Base-by-base conservation (phyloP, 1,140 invertebrate species). In the Wiebesia pumilae region DNA sequence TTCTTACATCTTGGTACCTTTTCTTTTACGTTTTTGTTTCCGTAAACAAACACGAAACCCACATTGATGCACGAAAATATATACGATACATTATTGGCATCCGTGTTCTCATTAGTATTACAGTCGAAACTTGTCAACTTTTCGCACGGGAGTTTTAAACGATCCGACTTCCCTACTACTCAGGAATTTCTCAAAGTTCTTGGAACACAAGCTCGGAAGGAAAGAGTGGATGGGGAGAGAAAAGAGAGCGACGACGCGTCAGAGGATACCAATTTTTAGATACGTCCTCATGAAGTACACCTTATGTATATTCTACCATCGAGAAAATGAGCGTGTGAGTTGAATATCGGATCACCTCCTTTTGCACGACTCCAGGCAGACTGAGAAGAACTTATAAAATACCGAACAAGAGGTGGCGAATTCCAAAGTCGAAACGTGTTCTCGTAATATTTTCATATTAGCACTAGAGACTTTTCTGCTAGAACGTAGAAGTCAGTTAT, bases 261-360 rank as follows among this genome's bases (percentile, higher is more conserved):
- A 38, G 65, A 12, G 40, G 35, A 73, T 78, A 54, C 80, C 81
- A 82, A 83, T 86, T 86, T 86, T 83, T 86, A 65, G 85, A 83
- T 73, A 78, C 80, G 69, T 82, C 80, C 47, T 38, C 58, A 38
- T 9, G 33, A 78, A 82, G 69, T 86, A 54, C 84, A 82, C 84
- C 71, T 85, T 81, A 85, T 81, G 78, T 84, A 84, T 84, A 84
- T 79, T 67, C 47, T 35, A 38, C 27, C 21, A n/a, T 27, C 47
- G 79, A n/a, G 24, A 77, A 86, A 86, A 86, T 81, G 84, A 86
- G 84, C 79, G 79, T 86, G 84, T 77, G 84, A 86, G 84, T n/a
- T 75, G 84, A 86, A 86, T 86, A 86, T 81, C 30, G 67, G 84
- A 86, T 82, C 84, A 35, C 10, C 14, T 30, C 73, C 27, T 77